phyloP scores from a whole-genome alignment of 2,113 vertebrate species.

The Pyxicephalus adspersus region DNA sequence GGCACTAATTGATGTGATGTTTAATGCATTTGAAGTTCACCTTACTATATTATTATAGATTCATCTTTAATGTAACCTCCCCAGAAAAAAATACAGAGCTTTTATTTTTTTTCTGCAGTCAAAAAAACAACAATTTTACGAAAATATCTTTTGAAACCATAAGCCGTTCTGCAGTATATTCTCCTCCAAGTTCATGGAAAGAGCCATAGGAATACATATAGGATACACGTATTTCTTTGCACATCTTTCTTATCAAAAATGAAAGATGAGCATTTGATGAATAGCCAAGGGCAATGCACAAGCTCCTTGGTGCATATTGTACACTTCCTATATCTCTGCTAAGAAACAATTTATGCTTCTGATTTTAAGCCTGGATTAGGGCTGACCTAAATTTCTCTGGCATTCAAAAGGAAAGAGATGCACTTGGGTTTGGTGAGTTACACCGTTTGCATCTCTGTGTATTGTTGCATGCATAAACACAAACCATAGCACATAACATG shows the following conservation, averaged over 20 bases:
- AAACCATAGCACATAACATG: too few relatives aligned
- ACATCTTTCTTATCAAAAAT: background rate
- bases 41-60: too few relatives aligned
- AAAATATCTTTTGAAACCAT: background rate
- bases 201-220: background rate
- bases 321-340: background rate
- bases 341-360: background rate
- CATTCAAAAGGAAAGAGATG: slow-evolving; percentile 22
- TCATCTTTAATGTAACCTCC: too few relatives aligned
- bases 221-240: background rate
- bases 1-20: too few relatives aligned
- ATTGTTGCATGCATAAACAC: too few relatives aligned
- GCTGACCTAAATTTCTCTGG: slow-evolving; percentile 36
- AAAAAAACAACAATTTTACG: background rate
- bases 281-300: background rate
- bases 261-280: background rate
- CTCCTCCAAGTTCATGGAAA: background rate
- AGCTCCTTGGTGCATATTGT: background rate
- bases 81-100: background rate
- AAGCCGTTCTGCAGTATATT: background rate
- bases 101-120: background rate
- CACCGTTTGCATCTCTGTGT: background rate
- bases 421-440: background rate
- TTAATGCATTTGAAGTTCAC: too few relatives aligned
- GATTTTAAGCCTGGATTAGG: slow-evolving; percentile 42